These are phyloP conservation scores for Sapajus apella DNA, from an alignment of 2,113 vertebrate genomes.

Conservation along the genomic window DNA sequence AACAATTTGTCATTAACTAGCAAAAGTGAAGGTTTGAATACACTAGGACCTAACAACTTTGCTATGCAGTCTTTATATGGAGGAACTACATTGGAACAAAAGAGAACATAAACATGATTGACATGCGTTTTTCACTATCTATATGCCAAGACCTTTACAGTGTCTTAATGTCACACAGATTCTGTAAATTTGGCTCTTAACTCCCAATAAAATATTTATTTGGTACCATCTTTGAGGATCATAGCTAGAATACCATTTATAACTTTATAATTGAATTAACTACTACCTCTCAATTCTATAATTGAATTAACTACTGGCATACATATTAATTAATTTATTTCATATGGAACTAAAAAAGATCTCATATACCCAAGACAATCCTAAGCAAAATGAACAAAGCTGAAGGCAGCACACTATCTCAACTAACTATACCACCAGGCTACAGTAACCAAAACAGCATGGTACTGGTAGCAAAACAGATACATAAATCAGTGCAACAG, in stretches of 20 bases:
- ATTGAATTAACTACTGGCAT: too few relatives aligned
- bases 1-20: not conserved
- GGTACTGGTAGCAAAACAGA: too few relatives aligned
- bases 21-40: not conserved
- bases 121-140: not conserved
- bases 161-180: conserved; percentile 12
- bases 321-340: too few relatives aligned
- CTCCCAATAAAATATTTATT: conserved; percentile 75
- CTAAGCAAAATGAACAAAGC: too few relatives aligned
- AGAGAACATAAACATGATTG: not conserved
- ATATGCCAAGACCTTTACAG: conserved; percentile 4
- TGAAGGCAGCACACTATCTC: too few relatives aligned
- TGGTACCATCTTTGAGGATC: conserved; percentile 43
- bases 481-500: too few relatives aligned
- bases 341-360: too few relatives aligned
- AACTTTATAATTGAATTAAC: conserved; percentile 75
- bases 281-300: not conserved
- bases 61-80: not conserved
- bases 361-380: too few relatives aligned
- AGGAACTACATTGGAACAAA: not conserved
- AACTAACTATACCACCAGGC: too few relatives aligned
- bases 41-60: not conserved
- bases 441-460: too few relatives aligned
- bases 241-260: conserved; percentile 66
- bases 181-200: conserved; percentile 60